Evolutionary conservation across 1,140 invertebrate species (phyloP), one percentile per base, ranked within the genome.

Genomic region (Agrypnia vestita): DNA sequence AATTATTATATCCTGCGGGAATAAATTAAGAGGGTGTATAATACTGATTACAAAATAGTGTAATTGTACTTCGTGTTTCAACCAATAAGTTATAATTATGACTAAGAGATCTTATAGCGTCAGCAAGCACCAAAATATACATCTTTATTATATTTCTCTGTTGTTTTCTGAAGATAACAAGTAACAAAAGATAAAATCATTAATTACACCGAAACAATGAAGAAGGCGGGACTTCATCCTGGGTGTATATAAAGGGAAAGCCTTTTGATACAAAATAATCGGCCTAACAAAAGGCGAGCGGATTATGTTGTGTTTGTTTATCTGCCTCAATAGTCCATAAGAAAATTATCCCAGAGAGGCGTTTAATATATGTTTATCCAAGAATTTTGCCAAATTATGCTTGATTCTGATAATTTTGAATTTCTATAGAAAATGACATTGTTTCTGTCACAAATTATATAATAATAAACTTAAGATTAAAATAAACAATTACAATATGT

Each of bases 161-260:
- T 56, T 74, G 62, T 62, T 79, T 51, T 21, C 25, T 64, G 76
- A 53, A 62, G 76, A 71, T 79, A 78, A 51, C 49, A 49, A 51
- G 44, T 61, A 80, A 82, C 81, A 82, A 82, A 82, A 82, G 81
- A 82, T 82, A 80, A 76, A 78, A 82, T 80, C 75, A 82, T 82
- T 82, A 82, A 82, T 82, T 82, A 82, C 79, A 71, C 71, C 75
- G 75, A 76, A 82, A 82, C 81, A 82, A 82, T 82, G 78, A 61
- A 51, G 67, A 44, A 67, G 72, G 56, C 74, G 81, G 78, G 78
- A 62, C 76, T 82, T 78, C 62, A 80, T 82, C 75, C 78, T 15
- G 10, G 59, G 15, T 15, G 51, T 69, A 69, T 76, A 59, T 78
- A 76, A 78, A 67, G 55, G 69, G 64, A 73, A 75, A 53, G 72